phyloP scores from a whole-genome alignment of 1,140 invertebrate species.

The Melitaea cinxia region DNA sequence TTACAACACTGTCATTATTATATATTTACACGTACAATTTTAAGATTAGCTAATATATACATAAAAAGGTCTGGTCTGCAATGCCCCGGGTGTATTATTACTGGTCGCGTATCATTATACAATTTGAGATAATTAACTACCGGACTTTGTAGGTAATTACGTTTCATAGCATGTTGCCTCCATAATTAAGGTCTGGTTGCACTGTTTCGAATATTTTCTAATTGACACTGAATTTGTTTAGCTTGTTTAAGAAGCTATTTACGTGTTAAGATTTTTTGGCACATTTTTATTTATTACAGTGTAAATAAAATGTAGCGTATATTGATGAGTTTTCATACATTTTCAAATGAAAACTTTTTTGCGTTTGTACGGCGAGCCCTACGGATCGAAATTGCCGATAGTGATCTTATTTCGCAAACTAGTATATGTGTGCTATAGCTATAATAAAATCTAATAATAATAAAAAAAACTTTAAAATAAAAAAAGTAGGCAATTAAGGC shows the following conservation, averaged over 20 bases:
- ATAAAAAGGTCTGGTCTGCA: conserved; percentile 9
- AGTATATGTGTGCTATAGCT: too few relatives aligned
- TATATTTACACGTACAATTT: conserved; percentile 13
- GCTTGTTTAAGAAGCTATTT: conserved; percentile 1
- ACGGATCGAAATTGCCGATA: too few relatives aligned
- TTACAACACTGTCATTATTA: not conserved
- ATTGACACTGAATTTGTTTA: conserved; percentile 63
- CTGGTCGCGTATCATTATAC: conserved; percentile 64
- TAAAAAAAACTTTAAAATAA: too few relatives aligned
- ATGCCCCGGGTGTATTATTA: conserved; percentile 31
- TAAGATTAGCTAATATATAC: conserved; percentile 12
- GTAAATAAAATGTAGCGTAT: not conserved
- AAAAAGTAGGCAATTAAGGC: too few relatives aligned
- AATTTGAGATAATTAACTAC: conserved; percentile 80
- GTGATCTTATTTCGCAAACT: too few relatives aligned
- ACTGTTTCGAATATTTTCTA: conserved; percentile 55
- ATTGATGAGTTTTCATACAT: not conserved
- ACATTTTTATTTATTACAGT: not conserved
- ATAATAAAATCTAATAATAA: too few relatives aligned
- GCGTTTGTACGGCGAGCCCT: too few relatives aligned
- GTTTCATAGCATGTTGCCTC: conserved; percentile 70
- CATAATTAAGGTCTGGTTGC: conserved; percentile 61
- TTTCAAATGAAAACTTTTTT: not conserved
- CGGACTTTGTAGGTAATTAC: conserved; percentile 74
- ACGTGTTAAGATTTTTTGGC: not conserved